Percentiles rank a stretch among this genome's conserved stretches.
Evolutionary conservation across 2,888 invertebrate species (phyloP).

Genomic region (Criorhina ranunculi): DNA sequence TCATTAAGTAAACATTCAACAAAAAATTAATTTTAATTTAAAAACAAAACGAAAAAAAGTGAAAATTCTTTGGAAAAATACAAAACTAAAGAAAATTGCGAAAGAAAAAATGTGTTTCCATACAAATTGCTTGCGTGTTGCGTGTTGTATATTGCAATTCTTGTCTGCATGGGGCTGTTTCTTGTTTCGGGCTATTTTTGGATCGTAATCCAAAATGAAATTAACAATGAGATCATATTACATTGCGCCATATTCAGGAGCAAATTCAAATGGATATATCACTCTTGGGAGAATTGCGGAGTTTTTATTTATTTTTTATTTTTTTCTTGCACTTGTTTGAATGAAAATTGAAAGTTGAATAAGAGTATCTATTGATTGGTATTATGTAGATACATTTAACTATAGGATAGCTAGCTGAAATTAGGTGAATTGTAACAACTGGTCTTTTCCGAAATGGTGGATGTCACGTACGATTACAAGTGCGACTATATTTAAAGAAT

Average conservation of each 20-base stretch:
- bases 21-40: constrained; percentile 6
- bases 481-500: constrained; percentile 21
- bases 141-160: constrained; percentile 33
- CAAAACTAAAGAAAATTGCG: background rate
- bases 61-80: background rate
- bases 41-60: constrained; percentile 13
- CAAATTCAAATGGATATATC: constrained; percentile 83
- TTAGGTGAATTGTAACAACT: constrained; percentile 51
- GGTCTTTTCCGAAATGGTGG: constrained; percentile 61
- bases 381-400: background rate
- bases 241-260: constrained; percentile 87
- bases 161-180: constrained; percentile 64
- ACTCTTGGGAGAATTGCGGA: constrained; percentile 50
- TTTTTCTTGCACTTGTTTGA: background rate
- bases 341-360: constrained; percentile 22
- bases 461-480: constrained; percentile 34
- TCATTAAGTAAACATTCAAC: constrained; percentile 13
- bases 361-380: background rate
- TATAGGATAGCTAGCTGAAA: constrained; percentile 9
- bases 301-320: constrained; percentile 67
- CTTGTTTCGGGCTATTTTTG: constrained; percentile 63
- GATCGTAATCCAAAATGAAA: constrained; percentile 65
- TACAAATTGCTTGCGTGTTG: constrained; percentile 4
- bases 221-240: constrained; percentile 86
- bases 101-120: constrained; percentile 12